Evolutionary conservation across 2,888 invertebrate species (phyloP), one percentile per base, ranked within the genome.

Genomic region (Plebejus melissa): DNA sequence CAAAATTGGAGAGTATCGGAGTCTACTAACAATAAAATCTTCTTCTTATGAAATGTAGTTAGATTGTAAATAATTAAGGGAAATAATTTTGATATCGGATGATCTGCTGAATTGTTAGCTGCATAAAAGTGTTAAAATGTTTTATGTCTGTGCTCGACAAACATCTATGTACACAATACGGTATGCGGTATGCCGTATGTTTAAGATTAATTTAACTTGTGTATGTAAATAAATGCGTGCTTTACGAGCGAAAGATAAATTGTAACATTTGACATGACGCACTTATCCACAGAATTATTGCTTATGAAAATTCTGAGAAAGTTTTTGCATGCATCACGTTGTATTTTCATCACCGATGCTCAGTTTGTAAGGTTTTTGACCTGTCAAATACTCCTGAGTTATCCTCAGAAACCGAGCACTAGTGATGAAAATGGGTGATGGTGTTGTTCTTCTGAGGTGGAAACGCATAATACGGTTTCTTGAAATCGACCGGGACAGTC

Each of bases 401-500:
- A 50, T 54, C 16, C 54, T 4, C 54, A 54, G 54, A 54, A 54
- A 54, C 13, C 16, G 4, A 54, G 3, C 54, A 16, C 4, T 16
- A 16, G 54, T 16, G 16, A 28, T 28, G 11, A 60, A 22, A 60
- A 41, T 38, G 9, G 70, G n/a, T 22, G 46, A 28, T 28, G 22
- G 22, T 71, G 28, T 22, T 46, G 22, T 41, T 9, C n/a, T 13
- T 9, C 5, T 4, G 71, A 46, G 50, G 69, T 54, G 54, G 69
- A 60, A 50, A 41, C 57, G 74, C 69, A 71, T 54, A 76, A 69
- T 69, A 75, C 57, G 28, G 77, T 79, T 79, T 77, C 77, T 75
- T 76, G 74, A 77, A 77, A 77, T 72, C 74, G 74, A 75, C 74
- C 69, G 70, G 76, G 69, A 69, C 74, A 76, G 83, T 85, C 85